These are phyloP conservation scores for Caradrina kadenii DNA, from an alignment of 2,888 invertebrate genomes.

Conservation along the genomic window DNA sequence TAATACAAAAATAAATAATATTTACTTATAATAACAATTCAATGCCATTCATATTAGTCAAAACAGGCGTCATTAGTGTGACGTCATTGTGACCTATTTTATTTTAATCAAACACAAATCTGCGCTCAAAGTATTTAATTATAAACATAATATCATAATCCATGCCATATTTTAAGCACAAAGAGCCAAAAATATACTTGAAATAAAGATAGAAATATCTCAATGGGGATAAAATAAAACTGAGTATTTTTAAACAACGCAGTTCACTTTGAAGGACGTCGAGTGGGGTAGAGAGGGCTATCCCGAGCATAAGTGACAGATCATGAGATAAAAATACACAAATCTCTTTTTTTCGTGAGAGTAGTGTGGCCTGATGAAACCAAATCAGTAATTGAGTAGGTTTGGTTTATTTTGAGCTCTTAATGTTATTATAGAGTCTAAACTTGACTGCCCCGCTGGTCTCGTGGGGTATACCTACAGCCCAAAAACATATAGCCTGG, in stretches of 20 bases:
- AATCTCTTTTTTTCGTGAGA: constrained; percentile 24
- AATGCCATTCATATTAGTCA: constrained; percentile 44
- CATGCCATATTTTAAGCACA: constrained; percentile 24
- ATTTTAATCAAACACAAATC: constrained; percentile 39
- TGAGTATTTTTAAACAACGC: constrained; percentile 46
- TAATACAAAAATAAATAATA: constrained; percentile 43
- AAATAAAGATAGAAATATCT: constrained; percentile 31
- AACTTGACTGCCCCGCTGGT: not conserved
- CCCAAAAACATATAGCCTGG: no score
- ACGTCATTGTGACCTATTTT: constrained; percentile 47
- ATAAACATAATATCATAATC: constrained; percentile 23
- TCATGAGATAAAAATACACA: constrained; percentile 41
- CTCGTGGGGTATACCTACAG: no score
- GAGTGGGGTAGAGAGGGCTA: constrained; percentile 35
- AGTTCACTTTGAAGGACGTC: constrained; percentile 25
- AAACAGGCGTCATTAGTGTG: constrained; percentile 54
- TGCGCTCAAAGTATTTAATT: constrained; percentile 34
- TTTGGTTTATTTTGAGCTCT: not conserved
- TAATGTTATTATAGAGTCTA: not conserved
- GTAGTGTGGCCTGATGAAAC: not conserved
- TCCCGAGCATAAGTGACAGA: constrained; percentile 33
- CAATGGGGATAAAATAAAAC: constrained; percentile 27
- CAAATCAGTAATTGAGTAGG: not conserved
- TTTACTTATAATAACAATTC: constrained; percentile 46
- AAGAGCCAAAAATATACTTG: constrained; percentile 26